Evolutionary conservation across 1,140 invertebrate species (phyloP), one percentile per base, ranked within the genome.

Genomic region (Bombus confusus): DNA sequence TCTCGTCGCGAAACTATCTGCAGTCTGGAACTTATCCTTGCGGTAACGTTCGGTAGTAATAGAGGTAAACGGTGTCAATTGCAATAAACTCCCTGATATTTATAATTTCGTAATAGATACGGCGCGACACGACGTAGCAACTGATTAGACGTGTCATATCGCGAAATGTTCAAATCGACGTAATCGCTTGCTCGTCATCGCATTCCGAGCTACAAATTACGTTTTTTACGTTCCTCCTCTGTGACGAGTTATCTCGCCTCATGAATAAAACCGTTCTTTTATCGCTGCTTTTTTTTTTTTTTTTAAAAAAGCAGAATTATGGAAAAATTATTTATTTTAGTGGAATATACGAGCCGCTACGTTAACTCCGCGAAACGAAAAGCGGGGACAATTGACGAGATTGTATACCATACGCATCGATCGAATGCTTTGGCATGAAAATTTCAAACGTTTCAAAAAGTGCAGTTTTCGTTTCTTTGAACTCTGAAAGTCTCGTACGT

Each of bases 121-220:
- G 52, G 6, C 18, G 34, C 64, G 66, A 31, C 22, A n/a, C n/a
- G 59, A n/a, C 28, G 59, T 52, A 52, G 47, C 59, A 12, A 18
- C 28, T 43, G 75, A 84, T 84, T 84, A 84, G 76, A 25, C 47
- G 31, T 72, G 39, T 43, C 83, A 37, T 57, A 52, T 78, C 81
- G 1, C 4, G 3, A 28, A 77, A 15, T 28, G 31, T 77, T 69
- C 59, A 41, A 31, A 78, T 52, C 37, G 62, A 28, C 28, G 47
- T 52, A 71, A 71, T 28, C 28, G 8, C 12, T 57, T n/a, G 2
- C 41, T 66, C 41, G 31, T 83, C 31, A 47, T 66, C 62, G 22
- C 1, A 10, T 59, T 66, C n/a, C 31, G 15, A n/a, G 15, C 5
- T 31, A 34, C 8, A 59, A 47, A 62, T 13, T 39, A 59, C 1